Conservation (phyloP, 2,888 invertebrate genomes). For the Drosophila peninsularis region DNA sequence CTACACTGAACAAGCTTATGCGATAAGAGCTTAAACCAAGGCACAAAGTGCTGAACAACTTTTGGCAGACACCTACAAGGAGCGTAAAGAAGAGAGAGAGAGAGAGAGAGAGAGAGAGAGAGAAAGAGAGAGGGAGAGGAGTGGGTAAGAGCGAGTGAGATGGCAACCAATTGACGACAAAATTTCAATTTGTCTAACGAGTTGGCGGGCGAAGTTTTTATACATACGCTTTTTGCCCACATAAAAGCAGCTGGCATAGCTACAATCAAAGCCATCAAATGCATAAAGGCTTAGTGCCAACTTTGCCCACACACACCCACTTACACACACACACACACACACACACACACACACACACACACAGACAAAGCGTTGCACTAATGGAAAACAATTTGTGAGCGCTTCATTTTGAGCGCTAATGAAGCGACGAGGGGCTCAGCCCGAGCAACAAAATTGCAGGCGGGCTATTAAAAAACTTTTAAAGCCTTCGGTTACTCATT, state of each 20-base stretch:
- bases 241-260: conserved; percentile 49
- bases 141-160: neutral
- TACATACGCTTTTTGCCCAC: conserved; percentile 39
- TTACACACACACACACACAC: neutral
- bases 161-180: conserved; percentile 69
- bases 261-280: conserved; percentile 76
- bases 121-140: neutral
- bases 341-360: conserved; percentile 10
- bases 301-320: conserved; percentile 20
- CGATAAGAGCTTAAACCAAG: conserved; percentile 24
- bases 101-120: neutral
- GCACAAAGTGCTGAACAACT: conserved; percentile 42
- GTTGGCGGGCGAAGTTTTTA: conserved; percentile 62
- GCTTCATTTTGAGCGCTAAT: conserved; percentile 68
- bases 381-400: conserved; percentile 72
- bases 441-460: conserved; percentile 27
- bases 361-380: conserved; percentile 37
- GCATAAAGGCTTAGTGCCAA: conserved; percentile 75
- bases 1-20: conserved; percentile 8
- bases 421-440: conserved; percentile 51
- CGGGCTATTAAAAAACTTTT: conserved; percentile 55
- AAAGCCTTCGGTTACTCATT: conserved; percentile 63
- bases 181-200: conserved; percentile 78
- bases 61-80: conserved; percentile 23
- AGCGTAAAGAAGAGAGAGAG: too few species aligned